Conservation (phyloP, 2,113 vertebrate genomes). For the western clawed frog (Xenopus tropicalis) region DNA sequence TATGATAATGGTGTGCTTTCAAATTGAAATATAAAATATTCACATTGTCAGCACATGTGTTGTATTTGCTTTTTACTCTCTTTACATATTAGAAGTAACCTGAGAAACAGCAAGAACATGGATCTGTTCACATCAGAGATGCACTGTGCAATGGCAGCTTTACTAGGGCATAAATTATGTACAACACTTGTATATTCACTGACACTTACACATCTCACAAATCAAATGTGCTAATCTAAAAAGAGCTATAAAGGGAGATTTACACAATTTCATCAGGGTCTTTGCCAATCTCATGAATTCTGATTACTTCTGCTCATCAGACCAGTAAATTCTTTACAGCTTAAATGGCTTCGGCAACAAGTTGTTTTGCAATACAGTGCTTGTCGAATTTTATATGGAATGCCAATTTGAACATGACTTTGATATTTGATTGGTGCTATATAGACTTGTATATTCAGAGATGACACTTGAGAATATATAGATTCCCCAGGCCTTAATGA, state of each 20-base stretch:
- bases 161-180: conserved; percentile 1
- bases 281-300: background rate
- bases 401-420: no score
- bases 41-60: background rate
- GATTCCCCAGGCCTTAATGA: no score
- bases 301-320: conserved; percentile 1
- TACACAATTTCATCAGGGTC: conserved; percentile 1
- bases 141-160: background rate
- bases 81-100: background rate
- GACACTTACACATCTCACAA: background rate
- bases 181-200: conserved; percentile 4
- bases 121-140: background rate
- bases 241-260: background rate
- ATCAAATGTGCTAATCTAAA: conserved; percentile 1
- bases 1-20: no score
- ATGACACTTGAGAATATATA: no score
- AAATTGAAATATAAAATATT: background rate
- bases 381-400: background rate
- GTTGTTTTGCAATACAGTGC: conserved; percentile 1
- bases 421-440: no score
- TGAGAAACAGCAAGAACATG: background rate
- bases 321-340: background rate
- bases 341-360: background rate
- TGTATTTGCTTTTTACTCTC: background rate
- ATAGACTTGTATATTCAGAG: no score